Base-by-base conservation (phyloP, 2,797 vertebrate genomes). In the Adrianichthys oophorus region DNA sequence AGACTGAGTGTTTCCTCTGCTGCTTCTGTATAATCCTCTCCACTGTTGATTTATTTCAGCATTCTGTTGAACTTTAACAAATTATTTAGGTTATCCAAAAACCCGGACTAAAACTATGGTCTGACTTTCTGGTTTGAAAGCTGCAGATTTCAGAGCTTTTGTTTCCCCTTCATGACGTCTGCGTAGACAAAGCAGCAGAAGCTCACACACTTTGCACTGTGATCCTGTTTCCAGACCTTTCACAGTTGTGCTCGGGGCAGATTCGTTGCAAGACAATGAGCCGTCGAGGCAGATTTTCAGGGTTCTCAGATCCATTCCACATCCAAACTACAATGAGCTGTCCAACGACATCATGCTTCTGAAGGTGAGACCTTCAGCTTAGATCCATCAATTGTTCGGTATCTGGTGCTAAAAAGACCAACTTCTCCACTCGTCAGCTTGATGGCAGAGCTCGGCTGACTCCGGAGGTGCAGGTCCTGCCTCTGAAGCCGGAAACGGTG, bases 271-370 rank as follows among this genome's bases (percentile, higher is more conserved):
- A 0, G 45, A 6, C 5, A 43, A 65, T 4, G 88, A 89, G 59
- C 0, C 62, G 0, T 66, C 78, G 3, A 78, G 62, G 57, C 89
- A 91, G 65, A 29, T 58, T 16, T 64, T 90, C 37, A 41, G 1
- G 0, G 17, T 51, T 12, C 1, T 56, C 46, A 59, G 52, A 32
- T 51, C 53, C 45, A 59, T 89, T 58, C 80, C 54, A 41, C 80
- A 90, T 67, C 88, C 89, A 10, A 0, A 14, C 29, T 90, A 85
- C 37, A 59, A 72, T 13, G 32, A 58, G 1, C 52, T 68, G 7
- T 5, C 1, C 23, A 87, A 86, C 32, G 90, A 91, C n/a, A 74
- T 91, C 70, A 90, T 90, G 90, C 88, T 91, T 1, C 70, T 91
- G 0, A 76, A 87, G 88, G 90, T 91, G 32, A 37, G 32, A 10